Evolutionary conservation across 2,797 vertebrate genomes (phyloP).

Genomic region (Melanotaenia nigrans): DNA sequence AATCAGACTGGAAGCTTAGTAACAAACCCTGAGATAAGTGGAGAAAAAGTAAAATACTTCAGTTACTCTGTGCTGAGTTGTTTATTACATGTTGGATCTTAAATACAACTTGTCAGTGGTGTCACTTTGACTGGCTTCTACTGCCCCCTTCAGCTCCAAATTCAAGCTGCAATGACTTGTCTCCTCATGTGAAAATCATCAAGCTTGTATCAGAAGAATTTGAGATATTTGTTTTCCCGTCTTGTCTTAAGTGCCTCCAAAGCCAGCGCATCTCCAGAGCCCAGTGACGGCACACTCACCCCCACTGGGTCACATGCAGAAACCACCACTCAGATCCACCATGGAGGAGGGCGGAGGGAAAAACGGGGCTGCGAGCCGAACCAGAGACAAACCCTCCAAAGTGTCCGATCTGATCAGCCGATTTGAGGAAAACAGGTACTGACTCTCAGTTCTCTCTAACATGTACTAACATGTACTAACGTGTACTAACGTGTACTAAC

Average conservation of each 20-base stretch:
- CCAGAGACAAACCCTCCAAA: constrained; percentile 70
- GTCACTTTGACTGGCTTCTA: constrained; percentile 11
- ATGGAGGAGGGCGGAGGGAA: constrained; percentile 77
- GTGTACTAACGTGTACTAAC: too few relatives aligned
- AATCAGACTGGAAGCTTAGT: not conserved
- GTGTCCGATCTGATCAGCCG: constrained; percentile 85
- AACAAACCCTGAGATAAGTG: constrained; percentile 1
- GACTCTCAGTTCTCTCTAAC: not conserved
- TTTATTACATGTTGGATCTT: not conserved
- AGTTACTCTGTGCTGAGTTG: not conserved
- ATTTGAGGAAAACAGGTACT: constrained; percentile 84
- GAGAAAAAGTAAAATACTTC: not conserved
- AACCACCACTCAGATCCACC: constrained; percentile 24
- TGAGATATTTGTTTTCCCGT: not conserved
- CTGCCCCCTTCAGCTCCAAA: constrained; percentile 67
- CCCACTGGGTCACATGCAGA: constrained; percentile 53
- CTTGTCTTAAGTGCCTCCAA: constrained; percentile 80
- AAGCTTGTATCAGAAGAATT: not conserved
- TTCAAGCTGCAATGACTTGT: constrained; percentile 14
- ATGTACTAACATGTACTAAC: too few relatives aligned
- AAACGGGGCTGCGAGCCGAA: constrained; percentile 41
- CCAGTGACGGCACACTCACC: constrained; percentile 69
- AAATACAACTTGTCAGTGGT: not conserved
- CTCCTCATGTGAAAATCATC: not conserved
- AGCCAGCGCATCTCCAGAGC: constrained; percentile 82